phyloP scores from a whole-genome alignment of 2,888 invertebrate species.

The Cerceris ruficornis region DNA sequence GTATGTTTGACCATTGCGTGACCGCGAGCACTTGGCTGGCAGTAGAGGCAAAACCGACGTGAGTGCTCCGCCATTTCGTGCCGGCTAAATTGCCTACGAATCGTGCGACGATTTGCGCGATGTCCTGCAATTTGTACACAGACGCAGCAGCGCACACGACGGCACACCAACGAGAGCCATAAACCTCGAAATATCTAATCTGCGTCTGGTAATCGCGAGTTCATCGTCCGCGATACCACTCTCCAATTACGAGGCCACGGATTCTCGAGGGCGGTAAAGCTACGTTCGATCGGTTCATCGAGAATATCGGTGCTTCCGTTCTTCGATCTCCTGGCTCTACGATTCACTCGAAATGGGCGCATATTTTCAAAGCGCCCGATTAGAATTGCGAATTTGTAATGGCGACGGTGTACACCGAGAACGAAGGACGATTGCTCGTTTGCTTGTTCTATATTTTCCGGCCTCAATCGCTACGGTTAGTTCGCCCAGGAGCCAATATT shows the following conservation, averaged over 20 bases:
- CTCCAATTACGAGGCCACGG: conserved; percentile 9
- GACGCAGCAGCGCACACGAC: neutral
- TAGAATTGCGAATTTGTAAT: no score
- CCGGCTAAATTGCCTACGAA: conserved; percentile 52
- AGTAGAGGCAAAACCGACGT: conserved; percentile 39
- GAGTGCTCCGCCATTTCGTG: conserved; percentile 46
- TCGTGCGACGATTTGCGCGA: conserved; percentile 53
- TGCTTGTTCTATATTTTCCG: no score
- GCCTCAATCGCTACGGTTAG: no score
- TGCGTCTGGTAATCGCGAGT: conserved; percentile 18
- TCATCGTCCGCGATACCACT: conserved; percentile 13
- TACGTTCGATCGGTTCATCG: neutral
- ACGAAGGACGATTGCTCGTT: no score
- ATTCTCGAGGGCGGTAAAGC: neutral
- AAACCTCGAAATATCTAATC: conserved; percentile 41
- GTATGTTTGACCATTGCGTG: conserved; percentile 58
- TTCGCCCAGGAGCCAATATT: no score
- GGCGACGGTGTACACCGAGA: no score
- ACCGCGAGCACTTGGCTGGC: conserved; percentile 56
- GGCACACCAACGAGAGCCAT: neutral
- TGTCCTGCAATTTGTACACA: conserved; percentile 39
- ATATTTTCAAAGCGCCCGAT: no score
- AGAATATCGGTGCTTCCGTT: no score
- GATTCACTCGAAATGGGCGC: no score
- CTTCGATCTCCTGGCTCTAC: no score